Evolutionary conservation across 2,113 vertebrate genomes (phyloP), one percentile per base, ranked within the genome.

Genomic region (Pelusios castaneus): DNA sequence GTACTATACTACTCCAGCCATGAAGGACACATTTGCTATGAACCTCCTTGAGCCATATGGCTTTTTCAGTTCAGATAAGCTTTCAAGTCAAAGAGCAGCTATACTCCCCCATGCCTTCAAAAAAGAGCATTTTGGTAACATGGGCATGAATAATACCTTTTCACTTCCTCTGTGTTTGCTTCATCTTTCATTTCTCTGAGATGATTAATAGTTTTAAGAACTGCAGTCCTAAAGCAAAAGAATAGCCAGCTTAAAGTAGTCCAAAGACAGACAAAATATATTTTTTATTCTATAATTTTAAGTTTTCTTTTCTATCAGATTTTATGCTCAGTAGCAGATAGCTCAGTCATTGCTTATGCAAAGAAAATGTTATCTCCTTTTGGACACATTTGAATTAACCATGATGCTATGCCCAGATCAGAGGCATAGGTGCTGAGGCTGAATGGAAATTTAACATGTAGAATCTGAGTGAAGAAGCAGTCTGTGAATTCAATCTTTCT

Each of bases 331-430:
- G 89, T 89, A 91, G 73, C 34, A 97, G 96, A 96, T 52, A 52
- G 16, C 51, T 16, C 16, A 17, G 13, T 52, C 51, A 17, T 52
- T 52, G 51, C 51, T 17, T 52, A 52, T 17, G 51, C 51, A 52
- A 52, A 17, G 51, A 52, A 16, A 17, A 17, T 17, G 51, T 17
- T 52, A 52, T 52, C 77, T 96, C 55, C 75, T 97, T 92, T 93
- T 92, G 80, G 94, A 88, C 80, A 85, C 87, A 90, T 95, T 94
- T 95, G 94, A 94, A 97, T 98, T 97, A 97, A 92, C 95, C 49
- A 47, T 96, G 93, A 93, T 93, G 91, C 91, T 97, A 95, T 95
- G 94, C 91, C 89, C 91, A 97, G 93, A 97, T 97, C 91, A 96
- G 97, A 97, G 91, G 82, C 58, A 80, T 56, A 96, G 90, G 94